Evolutionary conservation across 2,888 invertebrate genomes (phyloP), one percentile per base, ranked within the genome.

Genomic region (Nomada hirtipes): DNA sequence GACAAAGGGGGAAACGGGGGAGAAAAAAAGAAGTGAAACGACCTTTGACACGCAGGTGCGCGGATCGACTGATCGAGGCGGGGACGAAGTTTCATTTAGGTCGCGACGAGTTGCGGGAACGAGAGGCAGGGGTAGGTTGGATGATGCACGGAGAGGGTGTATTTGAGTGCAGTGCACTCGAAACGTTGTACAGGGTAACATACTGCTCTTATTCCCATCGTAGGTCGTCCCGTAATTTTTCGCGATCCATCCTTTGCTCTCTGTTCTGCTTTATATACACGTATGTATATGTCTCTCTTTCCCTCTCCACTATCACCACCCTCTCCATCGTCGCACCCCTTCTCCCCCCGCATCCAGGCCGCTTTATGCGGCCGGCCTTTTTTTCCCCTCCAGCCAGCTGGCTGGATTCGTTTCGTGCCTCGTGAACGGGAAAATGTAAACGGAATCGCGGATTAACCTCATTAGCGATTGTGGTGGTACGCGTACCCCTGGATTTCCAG

Each of bases 11-110:
- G 55, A 9, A 23, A 9, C 15, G 11, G 20, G 11, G 26, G 18
- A 47, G 18, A 47, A 55, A 15, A 36, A 7, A 36, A 36, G 36
- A 36, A 36, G 52, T 13, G 53, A 50, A 53, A n/a, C 69, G 64
- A 70, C 70, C 57, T 83, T 72, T 67, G 80, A 55, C 71, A 84
- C 60, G 76, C 85, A 82, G 84, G 75, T 85, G 70, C 65, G 75
- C 76, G 75, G 53, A 86, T 86, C 81, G 79, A 60, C 70, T 76
- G 82, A 86, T 84, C 76, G 81, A 72, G 75, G 63, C 68, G 26
- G 76, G 76, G 76, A 75, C 70, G 76, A 86, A 85, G 86, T 88
- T 90, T 88, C 86, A 89, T 89, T 83, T 85, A 78, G 88, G 87
- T 88, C 89, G 86, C 83, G 76, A 82, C 84, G 87, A 89, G 88